Conservation (phyloP, 2,888 invertebrate genomes). For the Calliopum simillimum region DNA sequence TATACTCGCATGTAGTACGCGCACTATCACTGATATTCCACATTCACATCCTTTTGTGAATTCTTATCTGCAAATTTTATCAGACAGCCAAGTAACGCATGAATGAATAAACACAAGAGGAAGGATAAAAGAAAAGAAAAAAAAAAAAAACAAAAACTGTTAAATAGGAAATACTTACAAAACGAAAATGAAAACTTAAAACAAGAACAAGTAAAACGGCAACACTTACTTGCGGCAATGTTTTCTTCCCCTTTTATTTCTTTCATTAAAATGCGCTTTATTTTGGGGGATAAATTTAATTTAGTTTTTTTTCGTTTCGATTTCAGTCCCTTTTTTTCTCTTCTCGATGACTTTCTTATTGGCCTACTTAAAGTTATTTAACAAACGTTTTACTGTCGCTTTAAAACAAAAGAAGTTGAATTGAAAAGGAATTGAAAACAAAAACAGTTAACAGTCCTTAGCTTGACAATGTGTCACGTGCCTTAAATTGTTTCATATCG, state of each 20-base stretch:
- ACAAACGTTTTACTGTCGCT: too few relatives aligned
- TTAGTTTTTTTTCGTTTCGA: conserved; percentile 17
- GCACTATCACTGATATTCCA: conserved; percentile 34
- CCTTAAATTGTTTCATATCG: too few relatives aligned
- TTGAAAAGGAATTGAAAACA: too few relatives aligned
- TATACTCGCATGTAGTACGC: too few relatives aligned
- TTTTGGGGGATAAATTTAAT: conserved; percentile 16
- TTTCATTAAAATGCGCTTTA: conserved; percentile 5
- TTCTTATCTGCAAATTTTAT: conserved; percentile 50
- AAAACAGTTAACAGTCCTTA: too few relatives aligned
- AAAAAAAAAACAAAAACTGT: neutral
- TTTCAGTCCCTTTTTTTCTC: too few relatives aligned
- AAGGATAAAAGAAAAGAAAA: conserved; percentile 17
- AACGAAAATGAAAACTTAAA: neutral
- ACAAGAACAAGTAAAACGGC: neutral
- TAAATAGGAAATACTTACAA: neutral
- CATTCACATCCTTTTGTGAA: conserved; percentile 50
- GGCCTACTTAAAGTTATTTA: too few relatives aligned
- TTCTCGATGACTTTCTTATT: too few relatives aligned
- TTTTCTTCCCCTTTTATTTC: neutral
- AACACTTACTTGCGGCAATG: conserved; percentile 17
- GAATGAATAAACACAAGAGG: conserved; percentile 54
- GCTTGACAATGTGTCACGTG: too few relatives aligned
- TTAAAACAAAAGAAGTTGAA: too few relatives aligned
- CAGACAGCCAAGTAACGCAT: conserved; percentile 55